Percentiles rank a stretch among this genome's conserved stretches.
Evolutionary conservation across 2,797 vertebrate genomes (phyloP).

Genomic region (Argya squamiceps): DNA sequence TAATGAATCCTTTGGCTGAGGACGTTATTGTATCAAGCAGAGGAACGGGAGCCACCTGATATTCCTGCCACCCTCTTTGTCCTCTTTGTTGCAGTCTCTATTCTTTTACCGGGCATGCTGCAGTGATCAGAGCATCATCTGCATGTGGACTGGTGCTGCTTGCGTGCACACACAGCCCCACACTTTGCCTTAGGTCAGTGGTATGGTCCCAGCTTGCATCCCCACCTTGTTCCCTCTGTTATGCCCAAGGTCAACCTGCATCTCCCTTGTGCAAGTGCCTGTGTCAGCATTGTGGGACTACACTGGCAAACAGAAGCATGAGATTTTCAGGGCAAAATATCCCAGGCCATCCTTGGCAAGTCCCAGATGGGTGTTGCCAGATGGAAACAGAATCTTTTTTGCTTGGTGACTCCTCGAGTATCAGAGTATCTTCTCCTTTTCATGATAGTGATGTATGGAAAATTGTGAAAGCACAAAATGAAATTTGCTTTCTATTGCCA

Average conservation of each 20-base stretch:
- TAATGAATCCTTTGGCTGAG: background rate
- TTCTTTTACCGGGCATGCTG: rapidly evolving
- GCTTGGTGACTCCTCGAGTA: rapidly evolving
- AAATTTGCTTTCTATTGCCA: background rate
- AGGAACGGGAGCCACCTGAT: background rate
- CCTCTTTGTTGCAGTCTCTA: background rate
- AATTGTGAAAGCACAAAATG: background rate
- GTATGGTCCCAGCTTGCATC: rapidly evolving
- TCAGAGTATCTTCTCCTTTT: background rate
- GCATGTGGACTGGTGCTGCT: rapidly evolving
- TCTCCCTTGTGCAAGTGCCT: rapidly evolving
- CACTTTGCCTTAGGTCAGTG: rapidly evolving
- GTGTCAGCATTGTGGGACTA: background rate
- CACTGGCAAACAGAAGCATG: rapidly evolving
- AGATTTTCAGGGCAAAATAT: background rate
- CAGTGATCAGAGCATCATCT: too few species aligned
- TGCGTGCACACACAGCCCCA: rapidly evolving
- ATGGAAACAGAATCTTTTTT: background rate
- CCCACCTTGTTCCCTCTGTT: rapidly evolving
- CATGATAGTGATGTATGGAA: rapidly evolving
- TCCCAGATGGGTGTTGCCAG: rapidly evolving
- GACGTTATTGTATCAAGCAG: background rate
- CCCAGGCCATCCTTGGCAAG: background rate
- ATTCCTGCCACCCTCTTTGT: background rate
- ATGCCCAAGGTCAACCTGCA: rapidly evolving